Evolutionary conservation across 2,888 invertebrate species (phyloP).

Genomic region (Mythimna ferrago): DNA sequence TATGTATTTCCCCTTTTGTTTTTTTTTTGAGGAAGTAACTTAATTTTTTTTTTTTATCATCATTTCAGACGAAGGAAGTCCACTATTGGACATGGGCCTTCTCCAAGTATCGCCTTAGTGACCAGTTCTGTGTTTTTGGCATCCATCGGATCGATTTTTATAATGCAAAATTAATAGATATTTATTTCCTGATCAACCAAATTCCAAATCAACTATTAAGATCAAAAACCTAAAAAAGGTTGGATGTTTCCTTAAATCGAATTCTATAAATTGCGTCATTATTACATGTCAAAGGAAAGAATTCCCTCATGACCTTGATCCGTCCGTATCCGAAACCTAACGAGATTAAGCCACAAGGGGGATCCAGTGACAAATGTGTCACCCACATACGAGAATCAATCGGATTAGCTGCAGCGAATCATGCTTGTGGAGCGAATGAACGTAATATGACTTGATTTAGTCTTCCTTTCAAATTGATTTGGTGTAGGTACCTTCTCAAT

Average conservation of each 20-base stretch:
- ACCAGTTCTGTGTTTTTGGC: too few relatives aligned
- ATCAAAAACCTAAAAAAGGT: neutral
- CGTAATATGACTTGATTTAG: constrained; percentile 3
- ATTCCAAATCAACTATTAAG: neutral
- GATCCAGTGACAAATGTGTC: constrained; percentile 28
- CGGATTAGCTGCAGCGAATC: constrained; percentile 19
- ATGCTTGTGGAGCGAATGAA: constrained; percentile 15
- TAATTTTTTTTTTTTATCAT: too few relatives aligned
- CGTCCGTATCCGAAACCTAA: neutral
- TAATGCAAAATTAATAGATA: neutral
- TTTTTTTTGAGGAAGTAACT: constrained; percentile 2
- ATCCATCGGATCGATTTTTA: too few relatives aligned
- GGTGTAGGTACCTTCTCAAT: neutral
- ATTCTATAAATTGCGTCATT: neutral
- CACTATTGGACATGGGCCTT: too few relatives aligned
- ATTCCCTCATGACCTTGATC: constrained; percentile 4
- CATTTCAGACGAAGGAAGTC: too few relatives aligned
- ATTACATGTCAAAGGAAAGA: constrained; percentile 2
- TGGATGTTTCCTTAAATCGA: too few relatives aligned
- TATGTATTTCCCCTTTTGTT: constrained; percentile 12
- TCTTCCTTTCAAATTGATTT: constrained; percentile 9
- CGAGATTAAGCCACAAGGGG: neutral
- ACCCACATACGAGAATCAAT: constrained; percentile 37
- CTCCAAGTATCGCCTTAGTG: too few relatives aligned
- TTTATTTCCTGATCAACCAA: neutral